Conservation (phyloP, 2,797 vertebrate species). For the Acrossocheilus wenchowensis region DNA sequence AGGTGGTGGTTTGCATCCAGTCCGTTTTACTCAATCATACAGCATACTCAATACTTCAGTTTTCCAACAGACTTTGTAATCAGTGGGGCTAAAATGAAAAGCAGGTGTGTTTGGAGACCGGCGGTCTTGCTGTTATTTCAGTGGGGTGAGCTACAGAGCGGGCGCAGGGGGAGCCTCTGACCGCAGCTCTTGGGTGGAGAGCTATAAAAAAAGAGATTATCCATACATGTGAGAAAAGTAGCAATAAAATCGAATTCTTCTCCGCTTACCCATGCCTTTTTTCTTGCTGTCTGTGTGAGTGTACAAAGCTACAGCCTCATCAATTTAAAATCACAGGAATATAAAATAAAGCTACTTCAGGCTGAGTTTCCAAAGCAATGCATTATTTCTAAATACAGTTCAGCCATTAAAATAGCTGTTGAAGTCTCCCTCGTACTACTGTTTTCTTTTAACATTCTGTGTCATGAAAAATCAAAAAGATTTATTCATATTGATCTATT, state of each 20-base stretch:
- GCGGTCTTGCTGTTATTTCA: slow-evolving; percentile 51
- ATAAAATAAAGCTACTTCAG: slow-evolving; percentile 3
- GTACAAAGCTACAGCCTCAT: neutral
- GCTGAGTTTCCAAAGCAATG: neutral
- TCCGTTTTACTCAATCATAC: neutral
- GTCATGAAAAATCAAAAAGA: neutral
- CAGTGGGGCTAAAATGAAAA: slow-evolving; percentile 45
- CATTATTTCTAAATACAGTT: slow-evolving; percentile 25
- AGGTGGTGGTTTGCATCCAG: neutral
- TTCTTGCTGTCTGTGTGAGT: slow-evolving; percentile 2
- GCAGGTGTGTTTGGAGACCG: slow-evolving; percentile 54
- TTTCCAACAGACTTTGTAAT: slow-evolving; percentile 27
- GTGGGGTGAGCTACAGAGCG: slow-evolving; percentile 36
- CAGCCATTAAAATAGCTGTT: slow-evolving; percentile 11
- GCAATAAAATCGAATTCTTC: slow-evolving; percentile 37
- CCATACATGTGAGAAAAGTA: slow-evolving; percentile 35
- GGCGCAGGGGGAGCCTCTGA: slow-evolving; percentile 3
- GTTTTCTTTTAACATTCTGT: slow-evolving; percentile 11
- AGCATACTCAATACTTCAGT: slow-evolving; percentile 16
- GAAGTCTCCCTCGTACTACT: neutral
- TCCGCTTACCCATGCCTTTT: neutral
- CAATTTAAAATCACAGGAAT: slow-evolving; percentile 10
- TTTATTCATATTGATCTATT: neutral
- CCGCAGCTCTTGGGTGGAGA: slow-evolving; percentile 35
- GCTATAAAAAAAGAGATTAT: slow-evolving; percentile 45